These are phyloP conservation scores for Centropyge bicolor DNA, from an alignment of 2,797 vertebrate species.

Conservation along the genomic window DNA sequence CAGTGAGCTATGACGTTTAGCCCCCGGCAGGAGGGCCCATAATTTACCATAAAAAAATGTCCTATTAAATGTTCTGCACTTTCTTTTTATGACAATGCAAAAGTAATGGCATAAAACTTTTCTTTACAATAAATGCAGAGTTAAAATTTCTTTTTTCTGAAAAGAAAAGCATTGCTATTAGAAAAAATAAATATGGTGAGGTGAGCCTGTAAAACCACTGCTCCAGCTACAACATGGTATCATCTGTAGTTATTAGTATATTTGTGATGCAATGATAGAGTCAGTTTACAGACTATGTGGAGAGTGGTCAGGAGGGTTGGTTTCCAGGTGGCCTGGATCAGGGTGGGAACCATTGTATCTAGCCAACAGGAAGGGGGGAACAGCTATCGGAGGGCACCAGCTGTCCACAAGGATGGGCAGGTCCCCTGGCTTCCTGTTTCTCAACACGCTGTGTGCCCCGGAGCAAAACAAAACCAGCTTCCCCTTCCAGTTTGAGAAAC, in stretches of 20 bases:
- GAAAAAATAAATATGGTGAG: background rate
- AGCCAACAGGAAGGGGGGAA: slow-evolving; percentile 76
- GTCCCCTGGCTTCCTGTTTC: slow-evolving; percentile 81
- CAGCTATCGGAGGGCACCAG: slow-evolving; percentile 83
- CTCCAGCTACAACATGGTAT: background rate
- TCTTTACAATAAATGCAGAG: background rate
- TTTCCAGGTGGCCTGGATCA: slow-evolving; percentile 60
- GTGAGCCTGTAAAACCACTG: background rate
- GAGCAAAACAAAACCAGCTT: slow-evolving; percentile 78
- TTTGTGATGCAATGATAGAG: background rate
- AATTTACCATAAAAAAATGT: slow-evolving; percentile 60
- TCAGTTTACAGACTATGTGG: background rate
- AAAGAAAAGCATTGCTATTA: background rate
- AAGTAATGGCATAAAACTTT: slow-evolving; percentile 48
- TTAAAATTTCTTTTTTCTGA: slow-evolving; percentile 22
- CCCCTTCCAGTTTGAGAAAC: slow-evolving; percentile 76
- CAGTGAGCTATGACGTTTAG: slow-evolving; percentile 55
- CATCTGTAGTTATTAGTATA: background rate
- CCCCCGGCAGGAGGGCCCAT: slow-evolving; percentile 49
- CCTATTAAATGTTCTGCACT: slow-evolving; percentile 44
- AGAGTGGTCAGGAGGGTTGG: slow-evolving; percentile 30
- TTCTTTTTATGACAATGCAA: slow-evolving; percentile 32
- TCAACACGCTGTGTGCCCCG: slow-evolving; percentile 61
- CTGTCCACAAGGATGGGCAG: slow-evolving; percentile 82
- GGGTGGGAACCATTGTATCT: slow-evolving; percentile 74